Evolutionary conservation across 1,140 invertebrate genomes (phyloP), one percentile per base, ranked within the genome.

Genomic region (Lordiphosa clarofinis): DNA sequence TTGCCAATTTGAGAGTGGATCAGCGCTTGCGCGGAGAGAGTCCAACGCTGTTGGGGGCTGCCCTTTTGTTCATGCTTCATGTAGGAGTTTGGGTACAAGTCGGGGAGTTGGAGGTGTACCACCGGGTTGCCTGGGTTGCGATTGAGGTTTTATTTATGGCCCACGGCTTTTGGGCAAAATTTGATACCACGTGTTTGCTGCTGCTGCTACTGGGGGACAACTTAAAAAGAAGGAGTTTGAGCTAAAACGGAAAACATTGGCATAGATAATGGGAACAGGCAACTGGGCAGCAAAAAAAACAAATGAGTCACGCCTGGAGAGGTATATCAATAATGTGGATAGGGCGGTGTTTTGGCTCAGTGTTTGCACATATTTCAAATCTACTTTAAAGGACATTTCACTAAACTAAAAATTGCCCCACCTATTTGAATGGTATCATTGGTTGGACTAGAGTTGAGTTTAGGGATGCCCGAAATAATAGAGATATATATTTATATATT

Each of bases 111-210:
- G 28, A 47, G 59, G 4, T 36, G 38, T 24, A 37, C 21, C 33
- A 38, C 39, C 24, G 44, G 33, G 73, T 79, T 79, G 76, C 69
- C 73, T 56, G 67, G 73, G 46, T 43, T 63, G 75, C 58, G 54
- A 47, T 21, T 37, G 40, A 42, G 28, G 76, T 81, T 46, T 81
- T 81, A 81, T 81, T 81, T 81, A 81, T 81, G 76, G 78, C 76
- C 78, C 78, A 69, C 76, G 76, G 76, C 76, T 69, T 73, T 81
- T 71, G 62, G 76, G 46, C 56, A 61, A 57, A 57, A 71, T 81
- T 76, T 56, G 67, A 75, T 82, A 81, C 76, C 76, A 81, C 76
- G 76, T 76, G 76, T 76, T 75, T 81, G 37, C 24, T 55, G 66
- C 52, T 40, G 40, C 11, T 35, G 36, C 33, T 35, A 6, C 33